A percentile compares a stretch with the other conserved stretches of the same genome.
Evolutionary conservation across 2,797 vertebrate species (phyloP).

Genomic region (Rhynchonycteris naso): DNA sequence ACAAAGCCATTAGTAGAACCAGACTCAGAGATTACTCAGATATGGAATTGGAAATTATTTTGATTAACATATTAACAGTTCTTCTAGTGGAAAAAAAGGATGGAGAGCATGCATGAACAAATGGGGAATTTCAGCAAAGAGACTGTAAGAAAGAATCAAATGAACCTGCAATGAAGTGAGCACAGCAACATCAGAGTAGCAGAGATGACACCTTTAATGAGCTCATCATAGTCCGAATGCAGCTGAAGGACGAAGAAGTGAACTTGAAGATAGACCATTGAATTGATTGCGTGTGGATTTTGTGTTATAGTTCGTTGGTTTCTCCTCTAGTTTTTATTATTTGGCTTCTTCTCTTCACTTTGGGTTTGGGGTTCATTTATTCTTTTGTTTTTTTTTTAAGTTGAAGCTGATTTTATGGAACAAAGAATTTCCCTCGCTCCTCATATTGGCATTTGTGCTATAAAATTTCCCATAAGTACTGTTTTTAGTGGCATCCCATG

Average conservation of each 20-base stretch:
- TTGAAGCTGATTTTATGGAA: not conserved
- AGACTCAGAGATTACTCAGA: not conserved
- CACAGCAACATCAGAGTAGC: not conserved
- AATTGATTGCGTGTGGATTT: not conserved
- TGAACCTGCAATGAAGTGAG: not conserved
- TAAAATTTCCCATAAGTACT: not conserved
- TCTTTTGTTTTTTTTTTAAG: not conserved
- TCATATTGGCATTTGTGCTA: not conserved
- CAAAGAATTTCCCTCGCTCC: not conserved
- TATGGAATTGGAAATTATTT: not conserved
- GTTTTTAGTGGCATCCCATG: not conserved
- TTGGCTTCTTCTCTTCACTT: not conserved
- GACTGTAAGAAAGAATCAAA: not conserved
- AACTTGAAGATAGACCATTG: not conserved
- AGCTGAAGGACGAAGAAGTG: not conserved
- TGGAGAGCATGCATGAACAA: not conserved
- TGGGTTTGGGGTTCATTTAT: not conserved
- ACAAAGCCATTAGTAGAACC: not conserved
- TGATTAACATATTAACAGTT: not conserved
- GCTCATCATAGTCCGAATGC: not conserved
- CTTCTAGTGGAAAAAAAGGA: not conserved
- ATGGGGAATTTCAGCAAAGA: not conserved
- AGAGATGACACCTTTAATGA: not conserved
- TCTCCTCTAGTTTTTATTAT: not conserved
- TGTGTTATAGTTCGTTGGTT: not conserved